A percentile compares a stretch with the other conserved stretches of the same genome.
Evolutionary conservation across 2,888 invertebrate species (phyloP).

Genomic region (Clistopyga incitator): DNA sequence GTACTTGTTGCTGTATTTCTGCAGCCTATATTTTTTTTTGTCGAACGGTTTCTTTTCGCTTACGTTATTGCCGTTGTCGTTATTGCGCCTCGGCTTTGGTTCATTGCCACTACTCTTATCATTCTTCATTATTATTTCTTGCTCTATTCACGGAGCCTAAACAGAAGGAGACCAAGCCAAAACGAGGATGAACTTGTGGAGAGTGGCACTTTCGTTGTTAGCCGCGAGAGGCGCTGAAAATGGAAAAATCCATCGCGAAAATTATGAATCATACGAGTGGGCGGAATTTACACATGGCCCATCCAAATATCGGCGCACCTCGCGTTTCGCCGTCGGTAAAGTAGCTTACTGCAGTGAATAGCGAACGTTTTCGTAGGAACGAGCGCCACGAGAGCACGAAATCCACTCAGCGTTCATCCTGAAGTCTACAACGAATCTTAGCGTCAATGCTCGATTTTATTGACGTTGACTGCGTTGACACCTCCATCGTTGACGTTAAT

Average conservation of each 20-base stretch:
- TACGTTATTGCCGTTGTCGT: conserved; percentile 21
- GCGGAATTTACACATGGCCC: background rate
- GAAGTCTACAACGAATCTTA: conserved; percentile 1
- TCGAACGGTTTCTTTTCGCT: conserved; percentile 87
- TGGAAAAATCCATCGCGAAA: too few relatives aligned
- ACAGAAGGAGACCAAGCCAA: too few relatives aligned
- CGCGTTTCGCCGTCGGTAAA: background rate
- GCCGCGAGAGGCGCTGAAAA: too few relatives aligned
- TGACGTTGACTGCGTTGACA: conserved; percentile 76
- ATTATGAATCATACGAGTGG: background rate
- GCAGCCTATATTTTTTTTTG: conserved; percentile 88
- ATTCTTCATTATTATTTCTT: conserved; percentile 47
- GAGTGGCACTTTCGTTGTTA: too few relatives aligned
- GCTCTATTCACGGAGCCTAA: background rate
- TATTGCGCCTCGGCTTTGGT: conserved; percentile 8
- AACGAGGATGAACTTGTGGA: too few relatives aligned
- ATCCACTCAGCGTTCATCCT: background rate
- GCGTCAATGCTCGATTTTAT: conserved; percentile 62
- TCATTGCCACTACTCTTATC: conserved; percentile 39
- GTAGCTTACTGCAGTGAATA: background rate
- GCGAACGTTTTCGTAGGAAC: background rate
- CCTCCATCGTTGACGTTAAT: conserved; percentile 63
- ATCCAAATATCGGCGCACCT: background rate
- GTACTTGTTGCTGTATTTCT: conserved; percentile 90
- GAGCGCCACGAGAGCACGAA: conserved; percentile 14